Conservation (phyloP, 1,140 invertebrate species). For the Thaumetopoea pityocampa region DNA sequence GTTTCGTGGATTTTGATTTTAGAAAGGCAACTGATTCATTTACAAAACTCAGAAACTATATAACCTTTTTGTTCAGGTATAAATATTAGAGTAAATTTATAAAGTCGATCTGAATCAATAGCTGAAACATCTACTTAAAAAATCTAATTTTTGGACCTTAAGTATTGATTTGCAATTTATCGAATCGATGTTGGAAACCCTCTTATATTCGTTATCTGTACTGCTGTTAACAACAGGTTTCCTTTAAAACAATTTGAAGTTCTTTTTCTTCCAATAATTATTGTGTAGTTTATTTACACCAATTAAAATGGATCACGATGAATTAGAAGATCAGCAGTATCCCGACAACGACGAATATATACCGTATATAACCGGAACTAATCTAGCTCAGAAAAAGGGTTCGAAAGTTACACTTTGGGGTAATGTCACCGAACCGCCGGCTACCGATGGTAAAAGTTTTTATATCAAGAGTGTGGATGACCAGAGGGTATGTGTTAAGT, state of each 20-base stretch:
- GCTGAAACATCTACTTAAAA: no score
- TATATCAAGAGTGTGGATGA: slow-evolving; percentile 65
- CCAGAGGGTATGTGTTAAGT: slow-evolving; percentile 56
- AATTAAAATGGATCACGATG: slow-evolving; percentile 57
- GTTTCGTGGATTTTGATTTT: no score
- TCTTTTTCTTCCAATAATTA: neutral
- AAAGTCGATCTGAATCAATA: no score
- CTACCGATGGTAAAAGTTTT: slow-evolving; percentile 61
- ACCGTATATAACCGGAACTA: slow-evolving; percentile 65
- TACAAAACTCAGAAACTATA: no score
- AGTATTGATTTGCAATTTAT: no score
- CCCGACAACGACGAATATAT: slow-evolving; percentile 67
- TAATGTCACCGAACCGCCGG: slow-evolving; percentile 63
- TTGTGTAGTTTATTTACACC: neutral
- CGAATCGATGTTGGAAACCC: no score
- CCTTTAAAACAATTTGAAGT: neutral
- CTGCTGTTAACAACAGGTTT: neutral
- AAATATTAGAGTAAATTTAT: no score
- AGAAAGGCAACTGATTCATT: no score
- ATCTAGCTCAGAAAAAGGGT: slow-evolving; percentile 59
- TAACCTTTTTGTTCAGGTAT: no score
- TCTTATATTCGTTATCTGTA: no score
- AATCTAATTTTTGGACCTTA: no score
- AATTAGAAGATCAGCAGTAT: slow-evolving; percentile 65
- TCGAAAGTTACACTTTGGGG: slow-evolving; percentile 67